Conservation (phyloP, 2,113 vertebrate genomes). For the Grantiella picta region DNA sequence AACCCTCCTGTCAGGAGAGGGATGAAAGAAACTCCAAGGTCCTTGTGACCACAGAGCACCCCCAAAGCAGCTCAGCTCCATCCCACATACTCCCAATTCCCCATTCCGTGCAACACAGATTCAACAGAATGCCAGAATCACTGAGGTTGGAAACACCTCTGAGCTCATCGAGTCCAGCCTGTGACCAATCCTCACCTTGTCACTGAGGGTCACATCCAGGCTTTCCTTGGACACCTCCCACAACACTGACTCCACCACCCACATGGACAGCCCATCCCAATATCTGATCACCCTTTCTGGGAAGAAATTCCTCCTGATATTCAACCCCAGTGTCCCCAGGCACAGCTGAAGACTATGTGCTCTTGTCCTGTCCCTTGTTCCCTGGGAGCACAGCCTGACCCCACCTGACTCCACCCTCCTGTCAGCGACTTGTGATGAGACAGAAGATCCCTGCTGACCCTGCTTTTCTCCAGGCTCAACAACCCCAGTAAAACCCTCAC, state of each 20-base stretch:
- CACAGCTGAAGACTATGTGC: fast-evolving
- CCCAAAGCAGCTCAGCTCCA: not conserved
- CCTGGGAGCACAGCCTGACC: not conserved
- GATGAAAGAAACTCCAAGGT: not conserved
- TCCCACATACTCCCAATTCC: not conserved
- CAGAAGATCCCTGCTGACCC: not conserved
- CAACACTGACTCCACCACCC: not conserved
- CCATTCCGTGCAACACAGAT: fast-evolving
- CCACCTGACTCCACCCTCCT: fast-evolving
- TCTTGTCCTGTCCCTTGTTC: not conserved
- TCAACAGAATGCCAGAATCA: not conserved
- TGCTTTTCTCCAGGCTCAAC: not conserved
- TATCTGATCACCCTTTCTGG: fast-evolving
- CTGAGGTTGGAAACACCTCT: not conserved
- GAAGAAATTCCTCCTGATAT: not conserved
- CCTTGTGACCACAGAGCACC: no score
- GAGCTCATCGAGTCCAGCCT: not conserved
- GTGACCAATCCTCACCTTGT: fast-evolving
- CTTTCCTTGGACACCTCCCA: not conserved
- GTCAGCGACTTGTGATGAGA: not conserved
- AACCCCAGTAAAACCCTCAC: not conserved
- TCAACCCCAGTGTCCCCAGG: not conserved
- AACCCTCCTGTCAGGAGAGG: not conserved
- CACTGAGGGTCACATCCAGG: not conserved
- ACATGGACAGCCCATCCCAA: not conserved